phyloP scores from a whole-genome alignment of 2,113 vertebrate genomes.

The Pogona vitticeps region DNA sequence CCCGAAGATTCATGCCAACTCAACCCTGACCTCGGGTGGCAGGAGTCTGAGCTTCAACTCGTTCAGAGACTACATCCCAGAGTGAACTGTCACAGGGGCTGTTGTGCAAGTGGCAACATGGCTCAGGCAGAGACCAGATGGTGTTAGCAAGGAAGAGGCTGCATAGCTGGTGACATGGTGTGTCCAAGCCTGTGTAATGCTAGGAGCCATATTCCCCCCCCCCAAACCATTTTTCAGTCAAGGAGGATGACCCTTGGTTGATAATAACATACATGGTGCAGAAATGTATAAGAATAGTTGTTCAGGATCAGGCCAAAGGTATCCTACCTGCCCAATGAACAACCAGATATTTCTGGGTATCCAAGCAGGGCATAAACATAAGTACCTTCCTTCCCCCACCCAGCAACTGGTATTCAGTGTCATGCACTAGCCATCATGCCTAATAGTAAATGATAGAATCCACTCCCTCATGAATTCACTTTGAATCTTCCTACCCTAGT shows the following conservation, averaged over 20 bases:
- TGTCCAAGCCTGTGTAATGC: neutral
- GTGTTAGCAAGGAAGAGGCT: neutral
- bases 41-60: slow-evolving; percentile 78
- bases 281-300: neutral
- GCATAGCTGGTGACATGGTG: neutral
- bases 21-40: slow-evolving; percentile 53
- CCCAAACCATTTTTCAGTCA: neutral
- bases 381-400: too few species aligned
- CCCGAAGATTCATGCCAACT: slow-evolving; percentile 77
- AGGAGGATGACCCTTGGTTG: neutral
- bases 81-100: slow-evolving; percentile 39
- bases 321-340: neutral
- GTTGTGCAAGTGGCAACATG: neutral
- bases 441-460: neutral
- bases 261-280: neutral
- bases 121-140: neutral
- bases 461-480: neutral
- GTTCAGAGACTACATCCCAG: slow-evolving; percentile 76
- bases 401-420: neutral
- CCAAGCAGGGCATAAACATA: neutral
- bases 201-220: neutral
- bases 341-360: neutral
- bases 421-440: neutral
- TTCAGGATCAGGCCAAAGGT: neutral
- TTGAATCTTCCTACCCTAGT: neutral